phyloP scores from a whole-genome alignment of 2,113 vertebrate genomes.

The Nerophis lumbriciformis region DNA sequence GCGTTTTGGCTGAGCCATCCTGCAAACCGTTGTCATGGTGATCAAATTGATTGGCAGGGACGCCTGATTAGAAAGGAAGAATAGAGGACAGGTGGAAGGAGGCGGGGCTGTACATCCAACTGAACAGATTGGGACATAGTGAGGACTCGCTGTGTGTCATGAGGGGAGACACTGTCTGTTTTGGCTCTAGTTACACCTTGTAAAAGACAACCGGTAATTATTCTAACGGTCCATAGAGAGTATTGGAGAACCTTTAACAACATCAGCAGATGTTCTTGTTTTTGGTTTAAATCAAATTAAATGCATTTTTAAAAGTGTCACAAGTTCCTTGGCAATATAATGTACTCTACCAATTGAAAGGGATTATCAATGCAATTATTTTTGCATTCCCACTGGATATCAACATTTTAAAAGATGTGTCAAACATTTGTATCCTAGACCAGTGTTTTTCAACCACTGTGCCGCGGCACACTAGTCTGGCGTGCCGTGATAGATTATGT shows the following conservation, averaged over 20 bases:
- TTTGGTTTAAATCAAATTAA: slow-evolving; percentile 20
- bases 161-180: slow-evolving; percentile 33
- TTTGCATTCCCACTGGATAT: too few relatives aligned
- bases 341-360: too few relatives aligned
- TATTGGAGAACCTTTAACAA: slow-evolving; percentile 21
- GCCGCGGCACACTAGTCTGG: too few relatives aligned
- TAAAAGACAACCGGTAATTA: slow-evolving; percentile 57
- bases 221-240: slow-evolving; percentile 28
- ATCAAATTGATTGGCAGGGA: slow-evolving; percentile 68
- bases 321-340: too few relatives aligned
- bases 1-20: slow-evolving; percentile 32
- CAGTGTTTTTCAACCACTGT: too few relatives aligned
- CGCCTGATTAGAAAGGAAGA: slow-evolving; percentile 60
- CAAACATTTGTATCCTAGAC: too few relatives aligned
- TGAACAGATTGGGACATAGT: slow-evolving; percentile 64
- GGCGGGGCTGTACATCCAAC: slow-evolving; percentile 51
- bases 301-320: background rate
- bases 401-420: too few relatives aligned
- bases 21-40: slow-evolving; percentile 56
- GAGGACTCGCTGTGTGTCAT: slow-evolving; percentile 47
- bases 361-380: too few relatives aligned
- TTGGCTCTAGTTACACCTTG: slow-evolving; percentile 43
- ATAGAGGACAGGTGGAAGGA: slow-evolving; percentile 62
- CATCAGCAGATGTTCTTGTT: slow-evolving; percentile 31
- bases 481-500: too few relatives aligned